Evolutionary conservation across 2,888 invertebrate species (phyloP), one percentile per base, ranked within the genome.

Genomic region (Plebejus anna): DNA sequence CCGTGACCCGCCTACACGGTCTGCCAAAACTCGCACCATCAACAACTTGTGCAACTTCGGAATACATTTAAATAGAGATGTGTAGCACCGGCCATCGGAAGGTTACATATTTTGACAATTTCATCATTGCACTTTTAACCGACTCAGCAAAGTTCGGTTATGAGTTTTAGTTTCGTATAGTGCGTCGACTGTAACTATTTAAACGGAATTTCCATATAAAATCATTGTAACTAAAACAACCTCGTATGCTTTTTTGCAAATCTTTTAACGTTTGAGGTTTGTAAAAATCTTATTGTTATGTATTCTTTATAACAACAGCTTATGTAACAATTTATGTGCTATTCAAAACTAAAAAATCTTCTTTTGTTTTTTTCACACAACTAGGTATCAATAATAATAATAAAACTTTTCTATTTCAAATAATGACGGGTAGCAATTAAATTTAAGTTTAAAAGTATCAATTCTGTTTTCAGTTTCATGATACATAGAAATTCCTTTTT

Each of bases 51-150:
- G 13, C 66, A 66, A 66, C 32, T 16, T 66, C 66, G 66, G 36
- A 66, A 66, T 66, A 66, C 32, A 66, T 66, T 66, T 66, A 16
- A 32, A 66, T 66, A 66, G 66, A 66, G 36, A 66, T 66, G 66
- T 66, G 61, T 32, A 66, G 32, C 28, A 28, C 0, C 22, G 61
- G 11, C 3, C 61, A 66, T 32, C 61, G 61, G 61, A 66, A 66
- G 32, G 61, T 66, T 66, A 66, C 32, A 66, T 66, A 59, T 66
- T 66, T 61, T 22, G 28, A 61, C 61, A 28, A 22, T 13, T 32
- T 66, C 32, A 32, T 11, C 32, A 66, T 66, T 36, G 36, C 36
- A 32, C 36, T 66, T 66, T 36, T 66, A 66, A 66, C 66, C 66
- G 32, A 66, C 32, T 66, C 13, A 5, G 5, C 1, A 32, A 66